phyloP scores from a whole-genome alignment of 2,113 vertebrate species.

The Speoplatyrhinus poulsoni region DNA sequence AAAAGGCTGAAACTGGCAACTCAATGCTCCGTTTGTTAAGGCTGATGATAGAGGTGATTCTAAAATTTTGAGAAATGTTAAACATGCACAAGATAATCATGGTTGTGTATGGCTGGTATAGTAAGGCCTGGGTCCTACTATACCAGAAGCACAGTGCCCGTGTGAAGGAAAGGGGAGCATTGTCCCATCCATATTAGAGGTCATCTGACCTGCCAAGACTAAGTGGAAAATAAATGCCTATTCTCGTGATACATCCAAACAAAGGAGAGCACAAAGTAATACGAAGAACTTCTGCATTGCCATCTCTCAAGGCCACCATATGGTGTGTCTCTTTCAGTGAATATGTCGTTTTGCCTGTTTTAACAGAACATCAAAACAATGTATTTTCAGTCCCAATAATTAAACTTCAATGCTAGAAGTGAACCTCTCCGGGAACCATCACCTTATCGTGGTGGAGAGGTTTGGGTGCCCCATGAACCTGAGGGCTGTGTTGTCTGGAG shows the following conservation, averaged over 20 bases:
- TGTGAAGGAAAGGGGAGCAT: conserved; percentile 6
- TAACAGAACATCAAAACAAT: too few relatives aligned
- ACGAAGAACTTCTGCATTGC: background rate
- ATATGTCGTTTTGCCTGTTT: too few relatives aligned
- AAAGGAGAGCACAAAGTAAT: background rate
- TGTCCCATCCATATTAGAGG: conserved; percentile 10
- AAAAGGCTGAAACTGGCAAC: background rate
- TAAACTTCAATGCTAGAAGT: too few relatives aligned
- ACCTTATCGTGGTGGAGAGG: too few relatives aligned
- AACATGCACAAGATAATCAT: background rate
- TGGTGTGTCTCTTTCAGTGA: background rate
- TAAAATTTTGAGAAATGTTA: background rate
- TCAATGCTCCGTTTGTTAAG: background rate
- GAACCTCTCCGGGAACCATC: too few relatives aligned
- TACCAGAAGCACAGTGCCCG: background rate
- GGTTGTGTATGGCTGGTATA: background rate
- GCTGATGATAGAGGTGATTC: background rate
- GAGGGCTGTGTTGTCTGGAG: too few relatives aligned
- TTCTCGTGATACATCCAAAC: conserved; percentile 4
- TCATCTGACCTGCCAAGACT: conserved; percentile 45
- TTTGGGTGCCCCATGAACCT: too few relatives aligned
- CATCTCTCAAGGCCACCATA: background rate
- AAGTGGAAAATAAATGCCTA: background rate
- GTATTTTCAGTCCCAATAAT: too few relatives aligned
- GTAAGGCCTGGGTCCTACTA: background rate